These are phyloP conservation scores for Bacillus rossius DNA, from an alignment of 1,140 invertebrate genomes.

Conservation along the genomic window DNA sequence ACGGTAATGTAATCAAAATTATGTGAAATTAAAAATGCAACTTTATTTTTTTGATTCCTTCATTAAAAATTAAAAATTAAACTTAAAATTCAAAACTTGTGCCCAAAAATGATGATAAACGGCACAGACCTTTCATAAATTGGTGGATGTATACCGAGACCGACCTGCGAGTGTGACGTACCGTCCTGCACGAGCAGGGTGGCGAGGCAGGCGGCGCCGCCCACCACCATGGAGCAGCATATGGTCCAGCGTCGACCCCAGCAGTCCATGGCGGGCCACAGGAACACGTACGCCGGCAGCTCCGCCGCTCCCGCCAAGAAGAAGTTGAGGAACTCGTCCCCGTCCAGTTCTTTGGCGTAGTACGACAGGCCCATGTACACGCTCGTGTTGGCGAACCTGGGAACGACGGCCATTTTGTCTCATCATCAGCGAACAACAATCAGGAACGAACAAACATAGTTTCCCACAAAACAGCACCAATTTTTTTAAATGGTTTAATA, in stretches of 20 bases:
- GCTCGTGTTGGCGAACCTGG: constrained; percentile 48
- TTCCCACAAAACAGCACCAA: too few species aligned
- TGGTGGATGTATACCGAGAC: too few species aligned
- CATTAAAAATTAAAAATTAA: too few species aligned
- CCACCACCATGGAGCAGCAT: constrained; percentile 78
- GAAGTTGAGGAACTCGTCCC: constrained; percentile 49
- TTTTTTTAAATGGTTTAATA: too few species aligned
- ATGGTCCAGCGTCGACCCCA: constrained; percentile 77
- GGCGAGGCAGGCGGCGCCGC: constrained; percentile 71
- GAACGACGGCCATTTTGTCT: neutral
- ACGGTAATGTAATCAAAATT: too few species aligned
- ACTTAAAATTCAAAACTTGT: too few species aligned
- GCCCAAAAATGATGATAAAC: too few species aligned
- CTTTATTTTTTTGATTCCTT: too few species aligned
- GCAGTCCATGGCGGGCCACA: constrained; percentile 78
- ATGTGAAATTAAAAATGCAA: too few species aligned
- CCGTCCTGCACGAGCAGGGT: constrained; percentile 40
- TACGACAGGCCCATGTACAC: constrained; percentile 51
- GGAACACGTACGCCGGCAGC: constrained; percentile 78
- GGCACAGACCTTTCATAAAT: too few species aligned
- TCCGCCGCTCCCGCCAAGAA: constrained; percentile 67
- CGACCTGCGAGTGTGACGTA: constrained; percentile 19
- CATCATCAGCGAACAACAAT: neutral
- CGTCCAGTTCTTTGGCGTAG: constrained; percentile 47
- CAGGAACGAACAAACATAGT: too few species aligned